Evolutionary conservation across 2,888 invertebrate species (phyloP), one percentile per base, ranked within the genome.

Genomic region (Eristalis pertinax): DNA sequence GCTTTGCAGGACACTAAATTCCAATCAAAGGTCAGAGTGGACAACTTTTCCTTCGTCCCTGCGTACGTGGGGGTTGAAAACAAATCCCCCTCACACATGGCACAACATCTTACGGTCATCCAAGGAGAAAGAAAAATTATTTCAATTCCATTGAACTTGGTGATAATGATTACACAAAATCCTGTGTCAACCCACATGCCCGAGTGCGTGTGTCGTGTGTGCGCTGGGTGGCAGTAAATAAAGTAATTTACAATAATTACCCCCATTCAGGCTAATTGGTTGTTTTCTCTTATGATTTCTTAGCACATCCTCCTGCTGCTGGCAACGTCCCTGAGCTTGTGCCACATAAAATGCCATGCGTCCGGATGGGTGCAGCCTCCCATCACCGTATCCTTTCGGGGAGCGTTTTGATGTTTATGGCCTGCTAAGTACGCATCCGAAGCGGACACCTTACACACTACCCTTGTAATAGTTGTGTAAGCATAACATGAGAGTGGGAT

Each of bases 181-280:
- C 70, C 72, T 70, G 29, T 8, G 24, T 8, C 38, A 24, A 56
- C 64, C 60, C 22, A 29, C 41, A 35, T 8, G 7, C 5, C 2
- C 32, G 32, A 5, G 4, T 1, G 32, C 41, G n/a, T 26, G 26
- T 26, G 22, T 41, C 35, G 41, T 38, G 43, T n/a, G 64, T 87
- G 74, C 72, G 87, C 79, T 68, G 60, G 83, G 72, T 60, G 79
- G 32, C 76, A 87, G 87, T 83, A 80, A 84, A 87, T 87, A 80
- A 79, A 87, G 87, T 87, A 87, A 87, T 87, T 87, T 80, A 87
- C 87, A 87, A 76, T 84, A 87, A 87, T 83, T 87, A 84, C 84
- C 83, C 19, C 77, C 83, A 87, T 87, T 87, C 72, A 72, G 79
- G 64, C 84, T 87, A 87, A 87, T 87, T 87, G 87, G 84, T 84